Percentiles rank a stretch among this genome's conserved stretches.
phyloP scores from a whole-genome alignment of 1,140 invertebrate species.

The Drosophila repleta region DNA sequence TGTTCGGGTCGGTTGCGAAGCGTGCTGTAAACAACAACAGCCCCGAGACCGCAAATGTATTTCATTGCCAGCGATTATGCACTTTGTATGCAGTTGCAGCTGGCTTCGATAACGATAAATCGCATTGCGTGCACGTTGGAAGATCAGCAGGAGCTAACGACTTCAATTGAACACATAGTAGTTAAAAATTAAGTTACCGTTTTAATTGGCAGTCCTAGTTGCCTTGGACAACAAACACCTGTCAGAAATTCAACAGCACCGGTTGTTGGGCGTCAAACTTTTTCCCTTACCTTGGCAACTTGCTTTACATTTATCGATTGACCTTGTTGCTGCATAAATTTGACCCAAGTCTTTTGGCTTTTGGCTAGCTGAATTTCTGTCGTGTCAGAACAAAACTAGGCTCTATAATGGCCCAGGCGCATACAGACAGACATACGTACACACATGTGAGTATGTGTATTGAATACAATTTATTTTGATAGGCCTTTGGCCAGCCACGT shows the following conservation, averaged over 20 bases:
- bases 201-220: constrained; percentile 64
- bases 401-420: constrained; percentile 7
- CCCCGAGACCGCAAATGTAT: constrained; percentile 64
- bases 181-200: constrained; percentile 62
- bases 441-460: constrained; percentile 2
- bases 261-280: constrained; percentile 60
- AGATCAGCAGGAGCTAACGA: constrained; percentile 48
- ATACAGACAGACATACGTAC: constrained; percentile 21
- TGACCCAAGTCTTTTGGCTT: constrained; percentile 24
- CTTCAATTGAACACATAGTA: constrained; percentile 55
- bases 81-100: constrained; percentile 35
- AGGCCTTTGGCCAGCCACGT: constrained; percentile 35
- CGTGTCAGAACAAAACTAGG: constrained; percentile 30
- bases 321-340: constrained; percentile 79
- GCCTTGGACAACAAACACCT: constrained; percentile 71
- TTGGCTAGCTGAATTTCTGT: constrained; percentile 36
- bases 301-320: constrained; percentile 72
- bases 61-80: constrained; percentile 72
- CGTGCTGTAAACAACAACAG: constrained; percentile 52
- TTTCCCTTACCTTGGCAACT: constrained; percentile 71
- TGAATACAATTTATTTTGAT: constrained; percentile 41
- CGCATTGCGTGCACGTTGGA: constrained; percentile 59
- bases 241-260: constrained; percentile 54
- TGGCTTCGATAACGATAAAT: constrained; percentile 62
- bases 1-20: constrained; percentile 45